phyloP scores from a whole-genome alignment of 2,888 invertebrate species.

The Rhorus exstirpatorius region DNA sequence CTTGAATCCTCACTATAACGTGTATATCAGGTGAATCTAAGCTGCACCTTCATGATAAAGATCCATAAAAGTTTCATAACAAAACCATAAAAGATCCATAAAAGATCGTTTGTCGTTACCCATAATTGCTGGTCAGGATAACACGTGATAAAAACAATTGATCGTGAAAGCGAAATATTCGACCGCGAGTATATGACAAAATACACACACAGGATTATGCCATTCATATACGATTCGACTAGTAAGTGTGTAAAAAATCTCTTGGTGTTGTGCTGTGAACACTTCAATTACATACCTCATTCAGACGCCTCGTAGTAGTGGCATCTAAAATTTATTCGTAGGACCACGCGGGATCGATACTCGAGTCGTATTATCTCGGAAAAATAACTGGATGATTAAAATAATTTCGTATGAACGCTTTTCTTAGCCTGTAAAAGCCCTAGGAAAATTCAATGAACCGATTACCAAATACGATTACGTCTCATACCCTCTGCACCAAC shows the following conservation, averaged over 20 bases:
- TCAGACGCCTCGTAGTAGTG: too few species aligned
- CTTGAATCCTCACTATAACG: constrained; percentile 8
- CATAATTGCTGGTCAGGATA: constrained; percentile 56
- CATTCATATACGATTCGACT: neutral
- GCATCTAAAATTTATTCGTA: too few species aligned
- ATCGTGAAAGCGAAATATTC: constrained; percentile 69
- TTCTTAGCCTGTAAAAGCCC: neutral
- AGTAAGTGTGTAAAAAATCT: too few species aligned
- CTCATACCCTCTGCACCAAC: constrained; percentile 3
- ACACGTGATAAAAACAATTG: constrained; percentile 72
- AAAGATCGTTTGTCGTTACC: constrained; percentile 66
- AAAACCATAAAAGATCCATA: constrained; percentile 72
- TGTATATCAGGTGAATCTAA: constrained; percentile 71
- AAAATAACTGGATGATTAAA: neutral
- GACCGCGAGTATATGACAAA: constrained; percentile 52
- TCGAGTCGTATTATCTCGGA: neutral
- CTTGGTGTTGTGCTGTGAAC: constrained; percentile 4
- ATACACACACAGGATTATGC: neutral
- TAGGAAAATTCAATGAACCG: constrained; percentile 67
- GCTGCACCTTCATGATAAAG: constrained; percentile 69
- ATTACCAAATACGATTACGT: constrained; percentile 35
- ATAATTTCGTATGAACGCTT: neutral
- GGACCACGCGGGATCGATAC: too few species aligned
- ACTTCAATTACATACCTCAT: neutral
- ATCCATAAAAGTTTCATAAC: constrained; percentile 74